Evolutionary conservation across 1,140 invertebrate species (phyloP), one percentile per base, ranked within the genome.

Genomic region (Bicyclus anynana): DNA sequence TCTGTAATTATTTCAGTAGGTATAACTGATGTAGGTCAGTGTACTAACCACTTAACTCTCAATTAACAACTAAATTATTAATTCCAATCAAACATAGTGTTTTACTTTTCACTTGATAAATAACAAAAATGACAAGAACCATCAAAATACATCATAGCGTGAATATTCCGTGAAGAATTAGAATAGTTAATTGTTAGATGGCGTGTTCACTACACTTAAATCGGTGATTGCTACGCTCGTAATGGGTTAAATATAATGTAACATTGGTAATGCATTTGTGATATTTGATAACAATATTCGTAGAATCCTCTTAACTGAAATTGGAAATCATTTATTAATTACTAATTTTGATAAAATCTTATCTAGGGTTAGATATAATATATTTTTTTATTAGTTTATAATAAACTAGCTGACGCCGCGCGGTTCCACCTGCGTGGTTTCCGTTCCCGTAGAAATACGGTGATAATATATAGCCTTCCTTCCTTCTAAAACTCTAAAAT

Each of bases 101-200:
- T 44, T 44, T 18, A 20, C 18, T 20, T 18, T 44, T 44, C 40
- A 20, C 18, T 20, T 44, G 40, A 44, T 44, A 33, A 49, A 44
- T 44, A 44, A 44, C 23, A 20, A 27, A 59, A 54, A 50, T 54
- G 58, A 54, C 46, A 60, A 54, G 44, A 21, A 26, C 38, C 58
- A 54, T 60, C 52, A 42, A 50, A 60, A 54, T 60, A 60, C 51
- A 60, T 54, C 58, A 62, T 66, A 53, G 59, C 52, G 53, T 59
- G 58, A 60, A 69, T 58, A 69, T 61, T 69, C 58, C 57, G 52
- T 59, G 50, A 58, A 55, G 49, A 61, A 55, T 61, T 57, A 56
- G 55, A 64, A 64, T 60, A 68, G 54, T 53, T 68, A 72, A 72
- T 72, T 66, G 66, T 65, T 65, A 66, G 64, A 66, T 72, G 10